Percentiles rank a stretch among this genome's conserved stretches.
phyloP scores from a whole-genome alignment of 2,113 vertebrate species.

The Sminthopsis crassicaudata region DNA sequence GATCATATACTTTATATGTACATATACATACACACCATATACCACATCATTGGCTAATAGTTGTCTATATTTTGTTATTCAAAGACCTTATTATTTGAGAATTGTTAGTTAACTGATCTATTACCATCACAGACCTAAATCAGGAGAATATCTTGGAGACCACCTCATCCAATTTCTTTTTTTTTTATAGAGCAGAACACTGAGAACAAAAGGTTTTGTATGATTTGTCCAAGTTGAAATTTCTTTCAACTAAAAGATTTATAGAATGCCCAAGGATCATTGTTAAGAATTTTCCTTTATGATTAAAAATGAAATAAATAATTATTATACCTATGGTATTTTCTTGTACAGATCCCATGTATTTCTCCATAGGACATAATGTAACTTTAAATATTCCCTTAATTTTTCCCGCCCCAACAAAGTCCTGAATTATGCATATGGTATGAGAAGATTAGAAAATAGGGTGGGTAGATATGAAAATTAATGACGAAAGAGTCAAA shows the following conservation, averaged over 20 bases:
- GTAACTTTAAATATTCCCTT: not conserved
- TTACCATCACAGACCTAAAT: not conserved
- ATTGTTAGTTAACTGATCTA: not conserved
- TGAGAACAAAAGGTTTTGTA: not conserved
- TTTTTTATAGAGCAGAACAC: not conserved
- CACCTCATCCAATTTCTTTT: not conserved
- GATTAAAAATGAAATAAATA: not conserved
- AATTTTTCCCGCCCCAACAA: not conserved
- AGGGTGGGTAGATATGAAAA: not conserved
- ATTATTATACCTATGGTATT: not conserved
- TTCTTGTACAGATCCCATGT: not conserved
- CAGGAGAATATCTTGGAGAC: not conserved
- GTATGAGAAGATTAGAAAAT: not conserved
- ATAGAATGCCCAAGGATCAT: not conserved
- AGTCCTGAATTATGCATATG: not conserved
- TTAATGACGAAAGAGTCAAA: not conserved
- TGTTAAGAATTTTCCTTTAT: not conserved
- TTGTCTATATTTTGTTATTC: no score
- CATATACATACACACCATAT: no score
- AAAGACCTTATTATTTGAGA: not conserved
- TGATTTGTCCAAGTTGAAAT: not conserved
- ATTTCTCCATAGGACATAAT: not conserved
- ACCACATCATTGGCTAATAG: no score
- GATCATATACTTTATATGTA: no score
- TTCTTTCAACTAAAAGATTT: not conserved